phyloP scores from a whole-genome alignment of 2,797 vertebrate species.

The Carapus acus region DNA sequence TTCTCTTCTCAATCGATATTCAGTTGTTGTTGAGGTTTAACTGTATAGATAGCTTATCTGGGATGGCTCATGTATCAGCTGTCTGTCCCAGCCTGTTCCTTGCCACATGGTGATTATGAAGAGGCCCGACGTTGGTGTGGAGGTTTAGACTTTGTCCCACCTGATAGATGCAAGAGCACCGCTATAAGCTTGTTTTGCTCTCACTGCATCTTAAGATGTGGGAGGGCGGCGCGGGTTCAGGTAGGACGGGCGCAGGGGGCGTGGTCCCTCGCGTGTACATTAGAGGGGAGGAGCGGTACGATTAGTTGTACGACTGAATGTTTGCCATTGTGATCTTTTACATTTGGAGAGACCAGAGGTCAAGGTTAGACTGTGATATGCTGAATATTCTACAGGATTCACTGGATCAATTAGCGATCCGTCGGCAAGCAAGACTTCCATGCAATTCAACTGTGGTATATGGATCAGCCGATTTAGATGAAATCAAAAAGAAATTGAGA shows the following conservation, averaged over 20 bases:
- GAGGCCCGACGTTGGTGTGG: slow-evolving; percentile 24
- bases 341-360: slow-evolving; percentile 9
- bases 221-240: slow-evolving; percentile 14
- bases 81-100: slow-evolving; percentile 33
- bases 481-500: too few relatives aligned
- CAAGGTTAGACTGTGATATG: slow-evolving; percentile 6
- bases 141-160: slow-evolving; percentile 65
- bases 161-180: slow-evolving; percentile 43
- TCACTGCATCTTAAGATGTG: slow-evolving; percentile 6
- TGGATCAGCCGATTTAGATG: too few relatives aligned
- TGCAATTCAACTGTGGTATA: too few relatives aligned
- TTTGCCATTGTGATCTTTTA: not conserved
- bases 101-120: slow-evolving; percentile 38
- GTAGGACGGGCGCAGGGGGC: not conserved
- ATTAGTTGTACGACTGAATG: not conserved
- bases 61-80: slow-evolving; percentile 32
- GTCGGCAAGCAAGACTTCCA: not conserved
- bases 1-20: slow-evolving; percentile 17
- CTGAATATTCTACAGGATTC: not conserved
- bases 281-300: not conserved
- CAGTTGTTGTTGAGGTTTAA: slow-evolving; percentile 6
- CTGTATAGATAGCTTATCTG: slow-evolving; percentile 50
- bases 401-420: not conserved
- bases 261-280: not conserved
- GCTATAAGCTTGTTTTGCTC: slow-evolving; percentile 25